Percentiles rank a stretch among this genome's conserved stretches.
phyloP scores from a whole-genome alignment of 2,888 invertebrate species.

The Leptothorax acervorum region DNA sequence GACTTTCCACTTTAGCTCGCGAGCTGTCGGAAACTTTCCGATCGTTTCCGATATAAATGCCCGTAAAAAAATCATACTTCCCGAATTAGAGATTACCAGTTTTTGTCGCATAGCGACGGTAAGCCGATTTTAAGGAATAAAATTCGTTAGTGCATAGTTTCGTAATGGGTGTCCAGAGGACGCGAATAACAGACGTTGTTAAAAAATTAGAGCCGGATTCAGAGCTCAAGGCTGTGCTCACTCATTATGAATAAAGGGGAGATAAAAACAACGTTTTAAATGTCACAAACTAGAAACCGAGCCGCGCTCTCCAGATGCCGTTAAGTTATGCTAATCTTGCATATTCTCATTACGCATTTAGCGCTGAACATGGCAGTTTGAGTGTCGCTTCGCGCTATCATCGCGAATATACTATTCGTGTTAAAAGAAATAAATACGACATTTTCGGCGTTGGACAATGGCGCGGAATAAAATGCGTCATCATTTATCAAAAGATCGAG shows the following conservation, averaged over 20 bases:
- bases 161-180: background rate
- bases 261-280: slow-evolving; percentile 41
- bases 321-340: slow-evolving; percentile 34
- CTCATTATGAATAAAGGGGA: slow-evolving; percentile 28
- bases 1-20: slow-evolving; percentile 9
- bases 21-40: slow-evolving; percentile 8
- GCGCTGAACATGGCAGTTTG: background rate
- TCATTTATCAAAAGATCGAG: background rate
- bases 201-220: slow-evolving; percentile 61
- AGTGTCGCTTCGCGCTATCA: background rate
- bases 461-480: background rate
- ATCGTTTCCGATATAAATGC: slow-evolving; percentile 1
- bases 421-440: background rate
- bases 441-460: background rate
- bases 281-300: slow-evolving; percentile 40
- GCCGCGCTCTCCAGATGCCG: background rate
- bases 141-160: background rate
- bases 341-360: slow-evolving; percentile 3
- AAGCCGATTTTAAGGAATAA: background rate
- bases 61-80: background rate
- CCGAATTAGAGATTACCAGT: background rate
- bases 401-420: background rate
- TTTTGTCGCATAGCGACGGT: background rate
- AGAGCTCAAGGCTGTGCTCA: slow-evolving; percentile 56
- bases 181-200: slow-evolving; percentile 1